Evolutionary conservation across 2,113 vertebrate species (phyloP).

Genomic region (Poeciliopsis occidentalis): DNA sequence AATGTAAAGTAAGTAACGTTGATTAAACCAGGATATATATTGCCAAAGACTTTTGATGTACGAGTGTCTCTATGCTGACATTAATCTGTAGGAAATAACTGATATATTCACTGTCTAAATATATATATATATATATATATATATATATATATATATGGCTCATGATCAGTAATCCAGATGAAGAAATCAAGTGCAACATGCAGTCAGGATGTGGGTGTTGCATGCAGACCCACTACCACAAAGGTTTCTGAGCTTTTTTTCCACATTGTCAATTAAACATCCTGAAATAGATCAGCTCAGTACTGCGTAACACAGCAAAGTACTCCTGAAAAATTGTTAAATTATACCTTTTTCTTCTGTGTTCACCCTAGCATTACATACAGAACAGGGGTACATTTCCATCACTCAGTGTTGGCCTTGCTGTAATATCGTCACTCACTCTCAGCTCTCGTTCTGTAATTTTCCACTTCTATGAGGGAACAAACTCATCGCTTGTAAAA

Average conservation of each 20-base stretch:
- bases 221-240: constrained; percentile 33
- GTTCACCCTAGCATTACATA: neutral
- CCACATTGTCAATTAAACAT: constrained; percentile 5
- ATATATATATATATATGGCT: neutral
- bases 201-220: constrained; percentile 59
- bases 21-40: neutral
- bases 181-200: constrained; percentile 29
- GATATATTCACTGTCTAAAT: too few relatives aligned
- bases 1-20: neutral
- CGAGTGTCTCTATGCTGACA: neutral
- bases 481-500: neutral
- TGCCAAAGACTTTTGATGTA: neutral
- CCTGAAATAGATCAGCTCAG: neutral
- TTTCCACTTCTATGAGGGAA: neutral
- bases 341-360: neutral
- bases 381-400: neutral
- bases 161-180: neutral
- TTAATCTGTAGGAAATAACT: neutral
- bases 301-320: neutral
- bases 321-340: neutral
- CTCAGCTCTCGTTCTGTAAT: neutral
- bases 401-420: neutral
- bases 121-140: too few relatives aligned
- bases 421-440: neutral
- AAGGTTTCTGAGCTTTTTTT: constrained; percentile 12